Evolutionary conservation across 1,140 invertebrate genomes (phyloP).

Genomic region (Drosophila suzukii): DNA sequence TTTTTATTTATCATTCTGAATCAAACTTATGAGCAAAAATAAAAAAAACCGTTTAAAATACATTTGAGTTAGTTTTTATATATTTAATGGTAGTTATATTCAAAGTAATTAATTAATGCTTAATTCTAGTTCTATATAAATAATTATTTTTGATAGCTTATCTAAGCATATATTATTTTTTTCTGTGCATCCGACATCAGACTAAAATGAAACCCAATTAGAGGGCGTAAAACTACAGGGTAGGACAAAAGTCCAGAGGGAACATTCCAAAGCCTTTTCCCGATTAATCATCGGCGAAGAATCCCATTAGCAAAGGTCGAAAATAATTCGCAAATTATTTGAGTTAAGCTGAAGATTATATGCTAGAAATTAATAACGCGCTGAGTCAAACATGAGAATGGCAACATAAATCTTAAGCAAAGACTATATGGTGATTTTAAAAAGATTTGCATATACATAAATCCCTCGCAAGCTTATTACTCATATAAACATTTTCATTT

Average conservation of each 20-base stretch:
- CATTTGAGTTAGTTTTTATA: no score
- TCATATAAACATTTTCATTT: constrained; percentile 29
- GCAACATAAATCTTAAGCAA: constrained; percentile 40
- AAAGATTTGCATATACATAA: constrained; percentile 16
- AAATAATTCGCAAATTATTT: constrained; percentile 42
- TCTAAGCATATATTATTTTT: background rate
- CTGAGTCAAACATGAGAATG: constrained; percentile 38
- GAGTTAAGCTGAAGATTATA: constrained; percentile 36
- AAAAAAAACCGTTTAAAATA: no score
- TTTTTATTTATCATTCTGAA: no score
- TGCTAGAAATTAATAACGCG: constrained; percentile 30
- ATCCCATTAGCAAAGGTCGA: constrained; percentile 41
- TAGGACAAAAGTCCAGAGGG: background rate
- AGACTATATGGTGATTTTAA: constrained; percentile 12
- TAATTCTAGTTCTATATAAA: background rate
- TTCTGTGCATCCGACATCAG: background rate
- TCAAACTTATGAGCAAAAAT: no score
- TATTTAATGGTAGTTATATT: no score
- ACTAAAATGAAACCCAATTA: background rate
- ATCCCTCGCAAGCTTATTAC: constrained; percentile 15
- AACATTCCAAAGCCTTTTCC: background rate
- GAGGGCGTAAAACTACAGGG: background rate
- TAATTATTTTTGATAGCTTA: no score
- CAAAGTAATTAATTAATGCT: no score
- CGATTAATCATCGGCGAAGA: constrained; percentile 23